Evolutionary conservation across 2,888 invertebrate genomes (phyloP).

Genomic region (Melanargia galathea): DNA sequence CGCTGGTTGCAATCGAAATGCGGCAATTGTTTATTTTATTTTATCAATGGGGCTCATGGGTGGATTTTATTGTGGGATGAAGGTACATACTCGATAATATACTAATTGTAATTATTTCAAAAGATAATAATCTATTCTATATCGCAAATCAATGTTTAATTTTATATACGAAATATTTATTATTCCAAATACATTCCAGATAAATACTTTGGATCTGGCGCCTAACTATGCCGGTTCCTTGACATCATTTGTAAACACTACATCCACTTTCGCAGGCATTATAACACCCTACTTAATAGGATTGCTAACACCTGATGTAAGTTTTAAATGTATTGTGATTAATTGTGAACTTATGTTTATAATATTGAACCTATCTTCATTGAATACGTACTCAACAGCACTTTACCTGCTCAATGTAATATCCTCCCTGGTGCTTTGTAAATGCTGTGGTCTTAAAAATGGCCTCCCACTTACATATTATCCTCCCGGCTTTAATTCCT

Average conservation of each 20-base stretch:
- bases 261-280: constrained; percentile 73
- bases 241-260: constrained; percentile 80
- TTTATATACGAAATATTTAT: not conserved
- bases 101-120: not conserved
- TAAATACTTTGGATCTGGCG: constrained; percentile 53
- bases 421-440: too few relatives aligned
- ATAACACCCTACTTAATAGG: constrained; percentile 59
- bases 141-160: not conserved
- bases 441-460: too few relatives aligned
- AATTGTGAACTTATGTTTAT: not conserved
- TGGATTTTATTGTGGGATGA: constrained; percentile 81
- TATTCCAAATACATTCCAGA: constrained; percentile 23
- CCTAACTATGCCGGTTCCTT: constrained; percentile 78
- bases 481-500: too few relatives aligned
- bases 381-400: too few relatives aligned
- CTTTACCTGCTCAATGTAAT: too few relatives aligned
- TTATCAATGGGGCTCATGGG: constrained; percentile 81
- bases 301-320: constrained; percentile 71
- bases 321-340: constrained; percentile 35
- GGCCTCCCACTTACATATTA: too few relatives aligned
- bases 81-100: constrained; percentile 65
- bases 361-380: not conserved
- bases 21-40: constrained; percentile 71
- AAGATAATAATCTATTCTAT: not conserved
- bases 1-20: constrained; percentile 69